A percentile compares a stretch with the other conserved stretches of the same genome.
These are phyloP conservation scores for Parazoanthus darwini DNA, from an alignment of 92 coral and sea anemone species.

Conservation along the genomic window DNA sequence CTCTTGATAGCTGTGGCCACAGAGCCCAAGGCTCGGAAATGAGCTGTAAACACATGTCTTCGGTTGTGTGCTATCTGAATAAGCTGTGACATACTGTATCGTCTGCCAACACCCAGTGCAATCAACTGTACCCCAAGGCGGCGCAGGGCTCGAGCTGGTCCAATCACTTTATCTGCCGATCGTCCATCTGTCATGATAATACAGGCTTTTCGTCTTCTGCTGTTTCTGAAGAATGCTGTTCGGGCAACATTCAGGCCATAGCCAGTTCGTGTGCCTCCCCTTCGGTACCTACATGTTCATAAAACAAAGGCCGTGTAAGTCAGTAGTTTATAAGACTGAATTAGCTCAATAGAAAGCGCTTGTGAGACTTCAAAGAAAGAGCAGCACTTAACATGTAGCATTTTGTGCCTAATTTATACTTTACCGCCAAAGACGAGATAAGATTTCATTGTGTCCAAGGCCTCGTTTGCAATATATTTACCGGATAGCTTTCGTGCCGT, in stretches of 20 bases:
- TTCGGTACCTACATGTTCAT: not conserved
- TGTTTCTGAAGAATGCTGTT: not conserved
- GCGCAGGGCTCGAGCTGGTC: conserved; percentile 39
- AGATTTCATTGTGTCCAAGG: no score
- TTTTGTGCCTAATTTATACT: no score
- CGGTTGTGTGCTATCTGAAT: conserved; percentile 29
- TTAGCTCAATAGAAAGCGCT: no score
- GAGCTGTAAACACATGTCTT: conserved; percentile 33
- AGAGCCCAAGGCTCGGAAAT: conserved; percentile 26
- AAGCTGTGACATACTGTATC: conserved; percentile 41
- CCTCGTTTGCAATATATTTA: no score
- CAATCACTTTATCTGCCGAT: conserved; percentile 37
- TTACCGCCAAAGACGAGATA: no score
- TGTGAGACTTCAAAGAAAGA: no score
- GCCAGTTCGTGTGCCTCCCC: conserved; percentile 35
- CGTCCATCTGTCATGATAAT: conserved; percentile 53
- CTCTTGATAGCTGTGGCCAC: conserved; percentile 36
- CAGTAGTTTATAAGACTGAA: no score
- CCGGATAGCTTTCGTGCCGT: no score
- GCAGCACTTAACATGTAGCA: no score
- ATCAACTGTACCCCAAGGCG: conserved; percentile 36
- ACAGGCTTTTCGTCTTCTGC: conserved; percentile 8
- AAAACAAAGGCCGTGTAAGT: not conserved
- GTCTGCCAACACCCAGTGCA: conserved; percentile 44
- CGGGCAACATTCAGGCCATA: not conserved